Evolutionary conservation across 1,140 invertebrate species (phyloP).

Genomic region (Ceratosolen solmsi): DNA sequence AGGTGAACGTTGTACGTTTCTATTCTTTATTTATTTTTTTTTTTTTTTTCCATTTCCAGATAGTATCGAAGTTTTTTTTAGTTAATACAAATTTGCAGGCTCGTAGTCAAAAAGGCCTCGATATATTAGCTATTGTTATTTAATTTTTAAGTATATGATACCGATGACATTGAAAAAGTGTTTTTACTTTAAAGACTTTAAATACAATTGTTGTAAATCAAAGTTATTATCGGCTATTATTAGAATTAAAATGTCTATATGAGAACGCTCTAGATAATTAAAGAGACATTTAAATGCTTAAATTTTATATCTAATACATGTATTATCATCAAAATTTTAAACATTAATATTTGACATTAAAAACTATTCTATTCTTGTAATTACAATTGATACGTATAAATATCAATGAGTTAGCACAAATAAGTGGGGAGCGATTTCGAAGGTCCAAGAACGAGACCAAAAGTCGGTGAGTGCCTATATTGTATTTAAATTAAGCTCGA

Average conservation of each 20-base stretch:
- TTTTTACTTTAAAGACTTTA: too few species aligned
- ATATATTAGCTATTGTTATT: not conserved
- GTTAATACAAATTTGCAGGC: not conserved
- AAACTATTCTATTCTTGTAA: not conserved
- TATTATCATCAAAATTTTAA: too few species aligned
- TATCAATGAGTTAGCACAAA: constrained; percentile 6
- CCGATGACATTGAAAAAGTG: too few species aligned
- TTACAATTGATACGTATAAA: constrained; percentile 30
- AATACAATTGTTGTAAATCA: too few species aligned
- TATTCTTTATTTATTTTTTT: too few species aligned
- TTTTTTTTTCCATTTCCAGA: constrained; percentile 15
- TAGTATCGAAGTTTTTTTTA: too few species aligned
- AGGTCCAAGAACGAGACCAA: constrained; percentile 22
- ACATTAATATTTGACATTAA: not conserved
- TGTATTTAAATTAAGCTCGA: constrained; percentile 56
- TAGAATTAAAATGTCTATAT: too few species aligned
- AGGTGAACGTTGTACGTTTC: not conserved
- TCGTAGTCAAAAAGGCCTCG: not conserved
- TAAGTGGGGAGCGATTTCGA: not conserved
- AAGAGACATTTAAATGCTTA: too few species aligned
- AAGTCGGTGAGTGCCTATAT: constrained; percentile 48
- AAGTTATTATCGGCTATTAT: too few species aligned
- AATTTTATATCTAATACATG: too few species aligned
- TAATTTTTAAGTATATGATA: not conserved
- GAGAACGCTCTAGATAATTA: too few species aligned